These are phyloP conservation scores for Saxidomus purpurata DNA, from an alignment of 1,140 invertebrate genomes.

Conservation along the genomic window DNA sequence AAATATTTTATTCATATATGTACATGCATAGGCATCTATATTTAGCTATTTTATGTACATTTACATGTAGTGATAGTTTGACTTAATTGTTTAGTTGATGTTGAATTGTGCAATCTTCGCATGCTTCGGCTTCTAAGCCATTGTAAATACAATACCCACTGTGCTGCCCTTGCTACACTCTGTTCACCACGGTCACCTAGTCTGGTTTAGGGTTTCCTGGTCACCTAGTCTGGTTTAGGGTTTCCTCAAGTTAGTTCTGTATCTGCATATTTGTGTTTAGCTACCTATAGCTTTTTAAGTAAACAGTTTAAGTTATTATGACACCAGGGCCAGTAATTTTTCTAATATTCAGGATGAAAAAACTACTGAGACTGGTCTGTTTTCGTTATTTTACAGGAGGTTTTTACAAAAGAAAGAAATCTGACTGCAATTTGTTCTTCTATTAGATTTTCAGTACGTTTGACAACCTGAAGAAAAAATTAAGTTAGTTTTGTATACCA, in stretches of 20 bases:
- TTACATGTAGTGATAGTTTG: slow-evolving; percentile 2
- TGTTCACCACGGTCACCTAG: neutral
- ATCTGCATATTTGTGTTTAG: neutral
- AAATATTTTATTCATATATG: no score
- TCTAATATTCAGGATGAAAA: no score
- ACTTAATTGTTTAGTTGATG: slow-evolving; percentile 31
- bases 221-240: neutral
- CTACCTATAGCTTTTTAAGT: neutral
- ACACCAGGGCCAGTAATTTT: no score
- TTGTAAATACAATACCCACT: slow-evolving; percentile 1
- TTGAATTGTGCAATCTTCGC: slow-evolving; percentile 43
- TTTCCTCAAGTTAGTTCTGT: neutral
- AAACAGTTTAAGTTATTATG: no score
- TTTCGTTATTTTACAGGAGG: no score
- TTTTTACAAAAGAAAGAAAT: no score
- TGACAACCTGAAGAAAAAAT: no score
- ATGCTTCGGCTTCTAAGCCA: neutral
- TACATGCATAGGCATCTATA: neutral
- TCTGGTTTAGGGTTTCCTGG: neutral
- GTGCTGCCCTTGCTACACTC: neutral
- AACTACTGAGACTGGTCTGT: no score
- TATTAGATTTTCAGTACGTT: no score
- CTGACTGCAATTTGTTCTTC: no score
- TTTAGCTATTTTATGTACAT: neutral
- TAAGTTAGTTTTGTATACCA: no score